These are phyloP conservation scores for Phyto melanocephala DNA, from an alignment of 2,888 invertebrate species.

Conservation along the genomic window DNA sequence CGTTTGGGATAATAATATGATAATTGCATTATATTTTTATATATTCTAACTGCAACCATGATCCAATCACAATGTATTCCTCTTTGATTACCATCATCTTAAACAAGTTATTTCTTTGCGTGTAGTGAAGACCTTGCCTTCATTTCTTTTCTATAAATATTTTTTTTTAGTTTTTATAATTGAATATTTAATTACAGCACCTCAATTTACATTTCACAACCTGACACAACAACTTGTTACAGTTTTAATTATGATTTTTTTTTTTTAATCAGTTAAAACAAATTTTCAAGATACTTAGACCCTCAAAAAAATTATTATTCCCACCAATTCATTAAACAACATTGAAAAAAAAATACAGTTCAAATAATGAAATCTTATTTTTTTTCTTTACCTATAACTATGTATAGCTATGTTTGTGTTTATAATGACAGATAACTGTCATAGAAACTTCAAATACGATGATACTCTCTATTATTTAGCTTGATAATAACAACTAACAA, in stretches of 20 bases:
- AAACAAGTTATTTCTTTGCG: too few species aligned
- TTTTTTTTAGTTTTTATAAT: not conserved
- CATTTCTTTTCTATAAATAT: too few species aligned
- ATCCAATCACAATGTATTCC: too few species aligned
- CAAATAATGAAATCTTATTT: not conserved
- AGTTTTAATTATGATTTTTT: not conserved
- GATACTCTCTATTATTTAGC: conserved; percentile 43
- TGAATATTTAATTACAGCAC: not conserved
- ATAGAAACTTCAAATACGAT: conserved; percentile 24
- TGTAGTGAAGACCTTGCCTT: too few species aligned
- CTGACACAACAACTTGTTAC: not conserved
- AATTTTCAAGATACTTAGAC: not conserved
- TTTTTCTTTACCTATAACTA: not conserved
- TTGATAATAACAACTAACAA: conserved; percentile 59
- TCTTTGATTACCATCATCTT: too few species aligned
- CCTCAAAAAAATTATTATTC: conserved; percentile 3
- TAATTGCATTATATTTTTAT: too few species aligned
- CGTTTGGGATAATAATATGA: too few species aligned
- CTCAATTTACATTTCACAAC: not conserved
- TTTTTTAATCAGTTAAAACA: not conserved
- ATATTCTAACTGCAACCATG: too few species aligned
- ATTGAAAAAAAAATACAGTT: not conserved
- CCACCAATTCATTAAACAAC: conserved; percentile 13
- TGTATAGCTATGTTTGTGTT: not conserved
- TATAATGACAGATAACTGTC: conserved; percentile 34